Conservation (phyloP, 2,888 invertebrate genomes). For the Sclerodermus sp. region DNA sequence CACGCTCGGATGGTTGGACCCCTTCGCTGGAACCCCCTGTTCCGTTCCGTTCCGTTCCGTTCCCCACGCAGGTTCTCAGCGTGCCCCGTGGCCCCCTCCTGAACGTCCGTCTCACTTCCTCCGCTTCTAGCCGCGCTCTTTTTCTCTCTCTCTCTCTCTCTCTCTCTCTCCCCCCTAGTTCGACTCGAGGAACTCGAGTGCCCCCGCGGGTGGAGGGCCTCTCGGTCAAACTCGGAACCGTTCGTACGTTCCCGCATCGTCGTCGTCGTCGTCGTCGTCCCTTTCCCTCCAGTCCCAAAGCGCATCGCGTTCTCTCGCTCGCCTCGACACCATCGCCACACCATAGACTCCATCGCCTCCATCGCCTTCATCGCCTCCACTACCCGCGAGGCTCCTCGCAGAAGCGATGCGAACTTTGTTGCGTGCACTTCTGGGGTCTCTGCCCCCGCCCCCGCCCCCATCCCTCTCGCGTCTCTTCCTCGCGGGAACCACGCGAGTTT, state of each 20-base stretch:
- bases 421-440: conserved; percentile 17
- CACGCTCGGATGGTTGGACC: conserved; percentile 22
- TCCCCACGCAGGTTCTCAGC: neutral
- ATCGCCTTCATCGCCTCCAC: neutral
- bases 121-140: conserved; percentile 17
- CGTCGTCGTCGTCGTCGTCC: no score
- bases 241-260: no score
- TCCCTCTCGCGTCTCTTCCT: conserved; percentile 8
- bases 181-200: neutral
- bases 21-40: conserved; percentile 10
- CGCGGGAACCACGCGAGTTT: conserved; percentile 1
- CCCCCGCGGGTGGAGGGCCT: no score
- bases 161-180: neutral
- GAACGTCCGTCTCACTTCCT: conserved; percentile 18
- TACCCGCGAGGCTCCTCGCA: conserved; percentile 15
- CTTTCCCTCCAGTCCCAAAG: no score
- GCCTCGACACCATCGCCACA: no score
- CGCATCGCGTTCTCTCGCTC: no score
- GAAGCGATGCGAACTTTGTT: conserved; percentile 20
- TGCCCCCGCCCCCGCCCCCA: conserved; percentile 11
- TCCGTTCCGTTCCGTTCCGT: conserved; percentile 24
- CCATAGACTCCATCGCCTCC: no score
- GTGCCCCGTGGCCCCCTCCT: conserved; percentile 10
- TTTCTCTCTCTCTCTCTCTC: conserved; percentile 9
- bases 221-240: no score